A percentile compares a stretch with the other conserved stretches of the same genome.
These are phyloP conservation scores for Ophioninae sp. DNA, from an alignment of 2,888 invertebrate species.

Conservation along the genomic window DNA sequence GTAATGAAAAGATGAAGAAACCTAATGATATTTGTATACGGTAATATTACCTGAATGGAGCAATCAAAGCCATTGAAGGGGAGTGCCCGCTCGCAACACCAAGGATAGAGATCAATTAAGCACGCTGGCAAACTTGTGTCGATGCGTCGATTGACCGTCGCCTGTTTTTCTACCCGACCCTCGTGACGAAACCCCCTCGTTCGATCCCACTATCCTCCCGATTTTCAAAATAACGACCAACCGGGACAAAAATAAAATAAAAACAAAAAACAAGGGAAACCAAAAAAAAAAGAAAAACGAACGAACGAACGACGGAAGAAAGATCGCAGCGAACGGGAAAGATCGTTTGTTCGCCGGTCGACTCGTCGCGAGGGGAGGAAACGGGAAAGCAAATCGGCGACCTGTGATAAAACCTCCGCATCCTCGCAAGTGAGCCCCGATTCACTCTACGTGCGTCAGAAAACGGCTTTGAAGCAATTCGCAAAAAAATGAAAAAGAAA, in stretches of 20 bases:
- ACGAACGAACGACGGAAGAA: background rate
- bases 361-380: constrained; percentile 13
- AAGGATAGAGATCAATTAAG: constrained; percentile 60
- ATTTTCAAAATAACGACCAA: background rate
- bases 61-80: constrained; percentile 70
- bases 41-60: constrained; percentile 68
- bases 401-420: constrained; percentile 24
- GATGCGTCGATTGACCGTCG: constrained; percentile 51
- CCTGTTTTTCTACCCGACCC: constrained; percentile 22
- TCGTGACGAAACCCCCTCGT: constrained; percentile 12
- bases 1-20: constrained; percentile 40
- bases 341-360: background rate
- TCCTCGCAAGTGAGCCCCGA: constrained; percentile 4
- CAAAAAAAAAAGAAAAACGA: background rate
- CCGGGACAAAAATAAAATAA: too few species aligned
- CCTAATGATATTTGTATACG: constrained; percentile 80
- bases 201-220: background rate
- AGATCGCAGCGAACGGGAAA: constrained; percentile 5
- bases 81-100: constrained; percentile 75
- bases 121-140: constrained; percentile 43
- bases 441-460: constrained; percentile 54
- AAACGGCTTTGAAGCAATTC: constrained; percentile 64
- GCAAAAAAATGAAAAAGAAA: constrained; percentile 35
- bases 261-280: background rate
- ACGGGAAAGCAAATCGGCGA: constrained; percentile 22